Conservation (phyloP, 1,140 invertebrate species). For the Telenomus remus region DNA sequence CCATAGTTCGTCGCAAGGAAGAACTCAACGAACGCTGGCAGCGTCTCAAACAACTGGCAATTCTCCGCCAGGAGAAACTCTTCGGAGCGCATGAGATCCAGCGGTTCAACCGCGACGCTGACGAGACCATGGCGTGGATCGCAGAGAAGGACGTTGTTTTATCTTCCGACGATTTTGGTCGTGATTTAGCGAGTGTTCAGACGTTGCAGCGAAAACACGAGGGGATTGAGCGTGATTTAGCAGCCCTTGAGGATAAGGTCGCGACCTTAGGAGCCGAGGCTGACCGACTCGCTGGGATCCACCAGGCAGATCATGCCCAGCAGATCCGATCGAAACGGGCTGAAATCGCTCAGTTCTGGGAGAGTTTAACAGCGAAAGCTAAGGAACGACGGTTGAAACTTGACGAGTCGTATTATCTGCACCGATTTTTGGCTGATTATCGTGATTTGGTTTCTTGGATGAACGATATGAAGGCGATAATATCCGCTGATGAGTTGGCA, state of each 20-base stretch:
- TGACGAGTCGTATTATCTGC: constrained; percentile 95
- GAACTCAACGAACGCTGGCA: constrained; percentile 99
- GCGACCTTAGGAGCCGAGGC: constrained; percentile 93
- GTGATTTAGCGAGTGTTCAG: constrained; percentile 98
- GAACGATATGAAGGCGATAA: constrained; percentile 97
- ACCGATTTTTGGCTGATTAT: constrained; percentile 97
- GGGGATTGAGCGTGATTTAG: constrained; percentile 96
- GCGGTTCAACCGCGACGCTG: constrained; percentile 98
- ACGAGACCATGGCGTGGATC: constrained; percentile 99
- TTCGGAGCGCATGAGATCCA: constrained; percentile 99
- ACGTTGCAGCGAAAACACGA: constrained; percentile 97
- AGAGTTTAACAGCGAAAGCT: constrained; percentile 91
- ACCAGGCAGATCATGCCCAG: constrained; percentile 89
- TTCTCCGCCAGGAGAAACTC: constrained; percentile 95
- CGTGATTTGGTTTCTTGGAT: constrained; percentile 98
- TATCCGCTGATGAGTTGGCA: constrained; percentile 97
- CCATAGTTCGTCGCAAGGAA: constrained; percentile 90
- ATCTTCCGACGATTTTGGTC: constrained; percentile 97
- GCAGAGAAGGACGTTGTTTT: constrained; percentile 98
- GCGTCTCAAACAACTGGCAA: constrained; percentile 92
- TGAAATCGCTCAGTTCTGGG: constrained; percentile 96
- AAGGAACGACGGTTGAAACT: constrained; percentile 88
- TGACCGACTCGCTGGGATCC: constrained; percentile 90
- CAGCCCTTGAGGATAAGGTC: constrained; percentile 98
- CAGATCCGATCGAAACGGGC: constrained; percentile 94